Evolutionary conservation across 2,113 vertebrate species (phyloP), one percentile per base, ranked within the genome.

Genomic region (Protobothrops flavoviridis): DNA sequence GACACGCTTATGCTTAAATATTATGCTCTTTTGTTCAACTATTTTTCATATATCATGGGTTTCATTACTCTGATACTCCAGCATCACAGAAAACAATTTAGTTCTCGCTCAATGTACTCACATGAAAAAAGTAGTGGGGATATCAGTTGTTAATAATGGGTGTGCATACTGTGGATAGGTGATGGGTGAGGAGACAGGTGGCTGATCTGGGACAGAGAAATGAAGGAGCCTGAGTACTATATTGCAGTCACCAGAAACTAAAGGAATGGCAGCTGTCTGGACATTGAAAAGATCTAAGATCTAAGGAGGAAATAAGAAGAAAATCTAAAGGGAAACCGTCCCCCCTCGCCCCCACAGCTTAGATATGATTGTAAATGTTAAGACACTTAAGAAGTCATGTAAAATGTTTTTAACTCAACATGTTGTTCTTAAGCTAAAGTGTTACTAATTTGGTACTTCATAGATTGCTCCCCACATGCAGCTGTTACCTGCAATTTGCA

Each of bases 111-210:
- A 39, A 29, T 21, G 11, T 5, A 53, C 11, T 20, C n/a, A 52
- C 20, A 13, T 74, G 61, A 39, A 52, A 86, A 43, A 29, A 55
- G 26, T 9, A n/a, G 81, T 59, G 39, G 59, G 26, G 39, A 45
- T 85, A 20, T 55, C 33, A 56, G 1, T 26, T 96, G 93, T 95
- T 94, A 95, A 92, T 93, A 95, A 94, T 74, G 91, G 7, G 1
- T 48, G 17, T 93, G 74, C 74, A 95, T 94, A 92, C 89, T 11
- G 0, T 91, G 0, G 81, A 26, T 9, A 86, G 93, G 45, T 48
- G 45, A 88, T 48, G 92, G 85, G 8, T 3, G 17, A 3, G 55
- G 74, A 29, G 94, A 96, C 97, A 97, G 96, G 93, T 97, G 97
- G 94, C 39, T 12, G 6, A 53, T 94, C 56, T 87, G 94, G 95